Evolutionary conservation across 1,140 invertebrate genomes (phyloP).

Genomic region (Onthophagus taurus): DNA sequence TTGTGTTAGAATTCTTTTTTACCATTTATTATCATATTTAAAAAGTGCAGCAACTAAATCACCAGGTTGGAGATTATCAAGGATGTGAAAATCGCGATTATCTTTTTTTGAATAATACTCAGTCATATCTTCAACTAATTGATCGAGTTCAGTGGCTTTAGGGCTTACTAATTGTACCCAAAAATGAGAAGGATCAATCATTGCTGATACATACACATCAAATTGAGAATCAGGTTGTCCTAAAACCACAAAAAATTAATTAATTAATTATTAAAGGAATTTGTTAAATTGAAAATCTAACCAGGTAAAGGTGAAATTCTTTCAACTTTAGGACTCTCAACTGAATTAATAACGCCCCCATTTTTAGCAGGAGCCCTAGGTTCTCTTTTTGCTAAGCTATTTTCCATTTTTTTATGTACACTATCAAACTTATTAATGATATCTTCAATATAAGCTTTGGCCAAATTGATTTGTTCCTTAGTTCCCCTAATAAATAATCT

Average conservation of each 20-base stretch:
- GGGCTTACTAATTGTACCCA: conserved; percentile 73
- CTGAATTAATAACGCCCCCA: conserved; percentile 25
- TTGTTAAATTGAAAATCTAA: conserved; percentile 29
- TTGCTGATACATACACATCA: conserved; percentile 73
- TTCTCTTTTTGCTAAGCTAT: conserved; percentile 41
- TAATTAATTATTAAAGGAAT: conserved; percentile 2
- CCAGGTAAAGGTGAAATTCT: conserved; percentile 30
- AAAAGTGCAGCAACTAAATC: conserved; percentile 73
- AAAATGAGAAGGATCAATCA: conserved; percentile 67
- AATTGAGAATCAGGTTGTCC: conserved; percentile 46
- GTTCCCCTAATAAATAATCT: conserved; percentile 41
- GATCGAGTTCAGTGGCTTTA: conserved; percentile 59
- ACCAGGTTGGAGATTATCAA: conserved; percentile 49
- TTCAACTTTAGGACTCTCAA: conserved; percentile 33
- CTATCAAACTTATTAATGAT: conserved; percentile 47
- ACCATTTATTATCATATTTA: conserved; percentile 66
- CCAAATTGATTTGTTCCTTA: conserved; percentile 43
- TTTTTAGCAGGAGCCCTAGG: conserved; percentile 38
- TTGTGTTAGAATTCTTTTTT: conserved; percentile 35
- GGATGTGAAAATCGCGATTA: conserved; percentile 49
- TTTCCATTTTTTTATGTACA: conserved; percentile 39
- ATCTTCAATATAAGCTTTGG: conserved; percentile 49
- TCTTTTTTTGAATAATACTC: conserved; percentile 58
- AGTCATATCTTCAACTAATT: conserved; percentile 67
- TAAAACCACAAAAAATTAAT: conserved; percentile 15